A percentile compares a stretch with the other conserved stretches of the same genome.
phyloP scores from a whole-genome alignment of 2,113 vertebrate species.

The Hippopotamus amphibius region DNA sequence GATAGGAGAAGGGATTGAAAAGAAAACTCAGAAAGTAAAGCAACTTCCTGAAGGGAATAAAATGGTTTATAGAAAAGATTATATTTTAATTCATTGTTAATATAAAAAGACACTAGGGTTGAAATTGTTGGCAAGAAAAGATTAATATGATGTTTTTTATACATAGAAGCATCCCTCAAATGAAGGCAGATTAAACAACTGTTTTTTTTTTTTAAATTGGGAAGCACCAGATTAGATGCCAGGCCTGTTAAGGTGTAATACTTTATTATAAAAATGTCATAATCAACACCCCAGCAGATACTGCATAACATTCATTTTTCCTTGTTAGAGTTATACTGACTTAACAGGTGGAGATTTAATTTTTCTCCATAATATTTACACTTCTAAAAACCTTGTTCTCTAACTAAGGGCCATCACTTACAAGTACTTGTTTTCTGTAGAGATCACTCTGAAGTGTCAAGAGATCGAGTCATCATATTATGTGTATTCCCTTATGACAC shows the following conservation, averaged over 20 bases:
- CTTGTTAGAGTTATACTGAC: not conserved
- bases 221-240: not conserved
- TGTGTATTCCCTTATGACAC: not conserved
- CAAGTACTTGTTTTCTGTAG: constrained; percentile 24
- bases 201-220: not conserved
- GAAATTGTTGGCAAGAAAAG: constrained; percentile 1
- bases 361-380: constrained; percentile 2
- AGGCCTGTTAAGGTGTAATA: not conserved
- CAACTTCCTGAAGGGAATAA: constrained; percentile 36
- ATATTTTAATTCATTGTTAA: constrained; percentile 36
- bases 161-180: not conserved
- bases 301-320: not conserved
- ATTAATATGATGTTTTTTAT: not conserved
- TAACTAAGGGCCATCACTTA: not conserved
- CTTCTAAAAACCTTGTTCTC: constrained; percentile 28
- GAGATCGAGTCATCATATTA: not conserved
- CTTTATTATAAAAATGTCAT: constrained; percentile 28
- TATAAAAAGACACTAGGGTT: not conserved
- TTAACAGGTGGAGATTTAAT: not conserved
- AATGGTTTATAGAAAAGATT: not conserved
- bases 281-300: constrained; percentile 4
- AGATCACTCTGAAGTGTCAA: constrained; percentile 1
- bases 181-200: constrained; percentile 5
- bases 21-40: constrained; percentile 26
- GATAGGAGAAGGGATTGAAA: not conserved